These are phyloP conservation scores for Callyntrura sp. DNA, from an alignment of 2,888 invertebrate species.

Conservation along the genomic window DNA sequence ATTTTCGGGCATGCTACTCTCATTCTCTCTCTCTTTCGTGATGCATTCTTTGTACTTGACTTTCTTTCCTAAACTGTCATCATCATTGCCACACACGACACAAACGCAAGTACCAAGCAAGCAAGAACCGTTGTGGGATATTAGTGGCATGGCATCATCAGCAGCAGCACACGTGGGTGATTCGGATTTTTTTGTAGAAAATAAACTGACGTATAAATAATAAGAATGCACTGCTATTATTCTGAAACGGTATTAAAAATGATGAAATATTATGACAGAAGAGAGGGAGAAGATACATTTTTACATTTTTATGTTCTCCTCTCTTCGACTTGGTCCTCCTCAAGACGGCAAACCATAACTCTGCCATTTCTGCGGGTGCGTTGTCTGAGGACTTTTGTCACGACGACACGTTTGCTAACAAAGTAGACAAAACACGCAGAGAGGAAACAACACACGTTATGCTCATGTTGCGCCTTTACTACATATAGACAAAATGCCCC, in stretches of 20 bases:
- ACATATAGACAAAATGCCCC: slow-evolving; percentile 12
- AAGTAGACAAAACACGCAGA: slow-evolving; percentile 53
- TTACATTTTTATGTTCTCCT: slow-evolving; percentile 32
- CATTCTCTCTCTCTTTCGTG: too few relatives aligned
- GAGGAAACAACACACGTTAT: slow-evolving; percentile 14
- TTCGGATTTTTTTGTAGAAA: slow-evolving; percentile 43
- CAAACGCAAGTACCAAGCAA: not conserved
- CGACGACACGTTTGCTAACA: slow-evolving; percentile 37
- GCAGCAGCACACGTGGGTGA: slow-evolving; percentile 56
- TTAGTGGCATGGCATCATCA: not conserved
- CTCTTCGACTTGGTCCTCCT: too few relatives aligned
- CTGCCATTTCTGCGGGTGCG: not conserved
- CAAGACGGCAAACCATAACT: not conserved
- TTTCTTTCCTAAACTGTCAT: slow-evolving; percentile 40
- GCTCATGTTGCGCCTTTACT: too few relatives aligned
- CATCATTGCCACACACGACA: not conserved
- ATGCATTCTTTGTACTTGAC: not conserved
- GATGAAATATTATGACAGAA: slow-evolving; percentile 79
- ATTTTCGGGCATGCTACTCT: slow-evolving; percentile 12
- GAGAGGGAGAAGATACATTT: slow-evolving; percentile 38
- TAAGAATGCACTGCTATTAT: slow-evolving; percentile 39
- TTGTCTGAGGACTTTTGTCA: not conserved
- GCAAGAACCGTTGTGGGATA: not conserved
- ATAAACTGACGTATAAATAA: slow-evolving; percentile 28
- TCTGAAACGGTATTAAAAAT: slow-evolving; percentile 64